Evolutionary conservation across 2,888 invertebrate species (phyloP).

Genomic region (Dryomyza anilis): DNA sequence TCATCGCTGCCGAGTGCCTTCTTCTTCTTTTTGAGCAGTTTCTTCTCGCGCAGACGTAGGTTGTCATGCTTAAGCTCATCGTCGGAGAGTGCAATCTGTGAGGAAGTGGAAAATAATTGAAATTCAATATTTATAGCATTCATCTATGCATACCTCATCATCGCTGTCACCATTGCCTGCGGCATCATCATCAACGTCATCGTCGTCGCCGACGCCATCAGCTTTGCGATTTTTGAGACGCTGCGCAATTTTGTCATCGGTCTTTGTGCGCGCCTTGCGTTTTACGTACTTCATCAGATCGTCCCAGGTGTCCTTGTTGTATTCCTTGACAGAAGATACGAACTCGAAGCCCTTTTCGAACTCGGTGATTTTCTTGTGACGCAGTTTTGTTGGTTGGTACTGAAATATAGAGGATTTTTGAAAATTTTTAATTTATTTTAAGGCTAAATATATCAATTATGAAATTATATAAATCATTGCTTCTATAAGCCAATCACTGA

Average conservation of each 20-base stretch:
- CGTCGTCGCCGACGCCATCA: constrained; percentile 40
- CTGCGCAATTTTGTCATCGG: constrained; percentile 82
- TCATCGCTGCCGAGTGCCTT: constrained; percentile 58
- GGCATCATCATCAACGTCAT: constrained; percentile 62
- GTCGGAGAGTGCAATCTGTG: constrained; percentile 72
- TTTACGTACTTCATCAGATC: constrained; percentile 79
- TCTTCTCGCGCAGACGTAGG: constrained; percentile 71
- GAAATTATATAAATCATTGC: no score
- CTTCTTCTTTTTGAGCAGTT: constrained; percentile 64
- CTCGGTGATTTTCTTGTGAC: constrained; percentile 72
- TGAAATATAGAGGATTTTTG: constrained; percentile 51
- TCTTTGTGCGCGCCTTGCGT: constrained; percentile 77
- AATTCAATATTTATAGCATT: background rate
- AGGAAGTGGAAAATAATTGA: constrained; percentile 39
- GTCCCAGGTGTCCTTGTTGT: constrained; percentile 82
- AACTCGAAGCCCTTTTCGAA: constrained; percentile 85
- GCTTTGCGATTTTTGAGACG: constrained; percentile 63
- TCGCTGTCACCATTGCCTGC: no score
- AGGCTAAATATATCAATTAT: no score
- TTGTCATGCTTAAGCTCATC: constrained; percentile 78
- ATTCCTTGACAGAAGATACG: constrained; percentile 76
- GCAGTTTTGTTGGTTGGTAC: constrained; percentile 84
- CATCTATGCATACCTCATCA: constrained; percentile 44
- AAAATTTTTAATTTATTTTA: no score
- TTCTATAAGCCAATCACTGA: no score